Evolutionary conservation across 2,113 vertebrate genomes (phyloP).

Genomic region (Tinamus guttatus): DNA sequence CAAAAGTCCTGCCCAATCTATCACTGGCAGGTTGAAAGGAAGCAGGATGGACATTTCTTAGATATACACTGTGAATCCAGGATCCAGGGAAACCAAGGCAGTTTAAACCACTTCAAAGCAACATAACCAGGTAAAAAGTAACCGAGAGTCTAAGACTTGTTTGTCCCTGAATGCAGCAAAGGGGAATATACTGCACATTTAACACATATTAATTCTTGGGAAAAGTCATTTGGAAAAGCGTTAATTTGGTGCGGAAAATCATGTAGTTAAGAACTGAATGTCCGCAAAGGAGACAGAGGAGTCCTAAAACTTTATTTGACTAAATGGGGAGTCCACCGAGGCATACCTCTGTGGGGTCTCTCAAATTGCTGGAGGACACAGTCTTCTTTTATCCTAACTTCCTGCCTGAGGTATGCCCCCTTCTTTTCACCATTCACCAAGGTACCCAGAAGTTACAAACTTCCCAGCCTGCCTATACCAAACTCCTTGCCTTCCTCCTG

Average conservation of each 20-base stretch:
- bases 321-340: too few relatives aligned
- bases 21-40: background rate
- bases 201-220: background rate
- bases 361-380: too few relatives aligned
- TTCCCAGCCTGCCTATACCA: too few relatives aligned
- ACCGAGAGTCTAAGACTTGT: background rate
- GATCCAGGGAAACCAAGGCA: slow-evolving; percentile 24
- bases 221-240: background rate
- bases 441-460: too few relatives aligned
- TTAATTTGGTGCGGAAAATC: background rate
- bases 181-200: background rate
- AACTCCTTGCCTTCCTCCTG: too few relatives aligned
- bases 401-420: too few relatives aligned
- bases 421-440: too few relatives aligned
- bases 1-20: background rate
- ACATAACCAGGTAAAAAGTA: background rate
- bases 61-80: background rate
- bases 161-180: background rate
- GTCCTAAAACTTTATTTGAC: too few relatives aligned
- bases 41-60: slow-evolving; percentile 7
- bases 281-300: too few relatives aligned
- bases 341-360: too few relatives aligned
- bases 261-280: too few relatives aligned
- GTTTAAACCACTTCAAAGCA: slow-evolving; percentile 6
- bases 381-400: too few relatives aligned